Conservation (phyloP, 2,113 vertebrate species). For the Gymnarchus niloticus region DNA sequence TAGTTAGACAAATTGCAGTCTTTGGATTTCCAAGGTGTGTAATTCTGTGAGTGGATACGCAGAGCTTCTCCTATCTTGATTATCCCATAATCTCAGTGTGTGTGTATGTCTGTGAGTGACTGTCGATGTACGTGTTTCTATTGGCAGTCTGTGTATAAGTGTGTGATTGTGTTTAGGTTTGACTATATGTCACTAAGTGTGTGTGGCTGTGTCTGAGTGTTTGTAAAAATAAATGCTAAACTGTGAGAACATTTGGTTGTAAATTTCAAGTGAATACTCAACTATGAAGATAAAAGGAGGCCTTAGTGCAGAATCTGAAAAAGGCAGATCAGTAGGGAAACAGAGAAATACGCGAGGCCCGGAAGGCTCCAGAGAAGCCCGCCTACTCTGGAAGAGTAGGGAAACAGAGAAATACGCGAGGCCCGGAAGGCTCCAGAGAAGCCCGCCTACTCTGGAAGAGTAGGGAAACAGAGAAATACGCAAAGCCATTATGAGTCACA, state of each 20-base stretch:
- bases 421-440: not conserved
- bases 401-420: not conserved
- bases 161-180: not conserved
- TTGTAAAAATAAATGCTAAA: not conserved
- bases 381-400: not conserved
- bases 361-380: not conserved
- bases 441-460: not conserved
- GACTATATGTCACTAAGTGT: not conserved
- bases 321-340: not conserved
- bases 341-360: not conserved
- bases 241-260: not conserved
- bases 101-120: not conserved
- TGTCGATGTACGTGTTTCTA: too few species aligned
- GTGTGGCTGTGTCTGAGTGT: not conserved
- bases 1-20: not conserved
- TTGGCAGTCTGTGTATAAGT: not conserved
- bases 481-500: too few species aligned
- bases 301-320: not conserved
- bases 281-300: conserved; percentile 3
- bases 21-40: not conserved
- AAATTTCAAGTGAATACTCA: conserved; percentile 7
- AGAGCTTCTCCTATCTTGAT: not conserved
- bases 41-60: not conserved
- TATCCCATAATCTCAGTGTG: not conserved
- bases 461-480: not conserved